phyloP scores from a whole-genome alignment of 2,888 invertebrate species.

The Dryadula phaetusa region DNA sequence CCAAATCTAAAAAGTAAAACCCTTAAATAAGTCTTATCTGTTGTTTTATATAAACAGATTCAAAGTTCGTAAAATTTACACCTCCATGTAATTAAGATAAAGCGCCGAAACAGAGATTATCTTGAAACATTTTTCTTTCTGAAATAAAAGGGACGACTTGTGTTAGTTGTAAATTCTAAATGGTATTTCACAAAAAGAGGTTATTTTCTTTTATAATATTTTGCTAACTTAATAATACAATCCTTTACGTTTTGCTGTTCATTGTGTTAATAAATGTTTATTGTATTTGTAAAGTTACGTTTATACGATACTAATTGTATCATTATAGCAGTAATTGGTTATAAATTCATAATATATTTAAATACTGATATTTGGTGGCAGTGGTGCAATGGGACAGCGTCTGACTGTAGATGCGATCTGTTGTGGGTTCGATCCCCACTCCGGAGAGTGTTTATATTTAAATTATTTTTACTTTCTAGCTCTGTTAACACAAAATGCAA shows the following conservation, averaged over 20 bases:
- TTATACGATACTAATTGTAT: neutral
- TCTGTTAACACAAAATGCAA: no score
- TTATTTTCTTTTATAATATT: slow-evolving; percentile 16
- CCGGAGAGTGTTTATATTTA: no score
- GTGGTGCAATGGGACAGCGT: no score
- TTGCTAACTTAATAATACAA: slow-evolving; percentile 15
- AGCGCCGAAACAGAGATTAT: slow-evolving; percentile 26
- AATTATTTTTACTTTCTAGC: no score
- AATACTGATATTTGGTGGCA: no score
- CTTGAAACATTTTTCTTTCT: slow-evolving; percentile 26
- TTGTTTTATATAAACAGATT: slow-evolving; percentile 35
- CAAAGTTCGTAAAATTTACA: slow-evolving; percentile 34
- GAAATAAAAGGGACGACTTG: slow-evolving; percentile 22
- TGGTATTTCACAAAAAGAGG: slow-evolving; percentile 18
- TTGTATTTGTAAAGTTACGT: slow-evolving; percentile 5
- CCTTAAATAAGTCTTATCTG: slow-evolving; percentile 29
- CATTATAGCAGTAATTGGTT: neutral
- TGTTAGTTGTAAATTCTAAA: slow-evolving; percentile 15
- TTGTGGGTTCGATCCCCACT: no score
- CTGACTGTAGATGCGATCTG: no score
- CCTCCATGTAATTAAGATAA: slow-evolving; percentile 31
- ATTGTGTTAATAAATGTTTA: neutral
- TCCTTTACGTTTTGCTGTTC: slow-evolving; percentile 18
- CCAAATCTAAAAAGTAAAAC: slow-evolving; percentile 19
- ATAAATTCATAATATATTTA: neutral